Percentiles rank a stretch among this genome's conserved stretches.
Evolutionary conservation across 35 echinoderm and acorn worm species (phyloP).

Genomic region (Eucidaris tribuloides): DNA sequence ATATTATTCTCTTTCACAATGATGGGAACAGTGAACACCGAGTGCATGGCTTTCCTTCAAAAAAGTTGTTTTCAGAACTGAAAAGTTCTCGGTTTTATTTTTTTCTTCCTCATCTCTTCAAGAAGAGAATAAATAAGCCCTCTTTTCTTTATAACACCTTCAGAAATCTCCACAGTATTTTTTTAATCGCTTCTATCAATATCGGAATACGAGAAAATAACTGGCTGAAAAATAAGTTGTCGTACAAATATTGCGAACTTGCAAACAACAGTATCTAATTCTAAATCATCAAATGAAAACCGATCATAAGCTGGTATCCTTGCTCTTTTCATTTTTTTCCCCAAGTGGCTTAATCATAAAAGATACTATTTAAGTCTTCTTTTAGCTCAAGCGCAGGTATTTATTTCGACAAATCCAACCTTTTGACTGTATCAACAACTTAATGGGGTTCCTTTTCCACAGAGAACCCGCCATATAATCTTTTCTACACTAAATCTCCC

Average conservation of each 20-base stretch:
- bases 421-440: conserved; percentile 27
- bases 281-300: conserved; percentile 34
- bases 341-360: conserved; percentile 27
- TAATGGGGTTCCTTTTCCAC: conserved; percentile 31
- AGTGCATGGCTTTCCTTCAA: no score
- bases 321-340: conserved; percentile 21
- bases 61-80: no score
- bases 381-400: conserved; percentile 12
- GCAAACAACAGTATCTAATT: conserved; percentile 36
- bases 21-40: no score
- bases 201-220: no score
- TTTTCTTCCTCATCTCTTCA: no score
- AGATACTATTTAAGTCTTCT: conserved; percentile 29
- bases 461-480: conserved; percentile 34
- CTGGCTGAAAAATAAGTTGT: conserved; percentile 30
- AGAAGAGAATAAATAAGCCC: no score
- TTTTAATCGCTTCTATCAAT: no score
- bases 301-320: conserved; percentile 1
- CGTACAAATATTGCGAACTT: conserved; percentile 21
- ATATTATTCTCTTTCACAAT: no score
- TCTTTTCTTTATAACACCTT: no score
- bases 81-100: no score
- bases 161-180: no score
- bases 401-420: conserved; percentile 32
- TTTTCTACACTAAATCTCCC: neutral